Conservation (phyloP, 2,113 vertebrate genomes). For the Phylloscopus whistleri region DNA sequence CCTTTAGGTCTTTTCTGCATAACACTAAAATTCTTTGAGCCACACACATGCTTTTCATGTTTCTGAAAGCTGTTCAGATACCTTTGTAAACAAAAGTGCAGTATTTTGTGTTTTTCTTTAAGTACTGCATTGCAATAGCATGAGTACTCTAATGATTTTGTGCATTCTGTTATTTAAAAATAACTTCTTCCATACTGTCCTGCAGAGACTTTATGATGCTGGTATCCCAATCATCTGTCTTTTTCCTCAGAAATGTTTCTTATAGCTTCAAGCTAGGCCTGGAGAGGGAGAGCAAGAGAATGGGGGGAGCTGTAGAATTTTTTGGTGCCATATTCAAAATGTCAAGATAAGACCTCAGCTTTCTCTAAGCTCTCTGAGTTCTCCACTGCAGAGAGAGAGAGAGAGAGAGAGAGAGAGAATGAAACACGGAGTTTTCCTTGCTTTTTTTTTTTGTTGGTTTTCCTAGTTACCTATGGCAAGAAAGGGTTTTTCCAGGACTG, state of each 20-base stretch:
- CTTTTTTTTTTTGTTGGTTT: background rate
- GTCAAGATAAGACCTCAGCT: background rate
- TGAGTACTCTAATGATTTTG: background rate
- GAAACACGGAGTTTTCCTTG: background rate
- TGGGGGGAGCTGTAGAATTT: accelerated
- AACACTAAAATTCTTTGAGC: background rate
- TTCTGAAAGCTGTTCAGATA: background rate
- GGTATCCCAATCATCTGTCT: background rate
- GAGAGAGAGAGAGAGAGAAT: background rate
- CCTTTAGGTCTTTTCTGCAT: background rate
- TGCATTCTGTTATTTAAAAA: background rate
- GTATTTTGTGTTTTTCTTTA: background rate
- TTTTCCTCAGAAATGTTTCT: background rate
- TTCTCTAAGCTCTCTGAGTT: background rate
- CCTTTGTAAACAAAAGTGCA: background rate
- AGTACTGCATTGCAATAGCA: background rate
- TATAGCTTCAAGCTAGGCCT: background rate
- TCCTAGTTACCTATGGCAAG: background rate
- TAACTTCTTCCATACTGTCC: background rate
- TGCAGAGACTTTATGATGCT: background rate
- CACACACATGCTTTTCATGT: background rate
- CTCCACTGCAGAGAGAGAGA: background rate
- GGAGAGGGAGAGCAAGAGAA: background rate
- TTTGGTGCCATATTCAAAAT: background rate
- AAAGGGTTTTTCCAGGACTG: background rate